Percentiles rank a stretch among this genome's conserved stretches.
Evolutionary conservation across 2,888 invertebrate genomes (phyloP).

Genomic region (Torymus texanus): DNA sequence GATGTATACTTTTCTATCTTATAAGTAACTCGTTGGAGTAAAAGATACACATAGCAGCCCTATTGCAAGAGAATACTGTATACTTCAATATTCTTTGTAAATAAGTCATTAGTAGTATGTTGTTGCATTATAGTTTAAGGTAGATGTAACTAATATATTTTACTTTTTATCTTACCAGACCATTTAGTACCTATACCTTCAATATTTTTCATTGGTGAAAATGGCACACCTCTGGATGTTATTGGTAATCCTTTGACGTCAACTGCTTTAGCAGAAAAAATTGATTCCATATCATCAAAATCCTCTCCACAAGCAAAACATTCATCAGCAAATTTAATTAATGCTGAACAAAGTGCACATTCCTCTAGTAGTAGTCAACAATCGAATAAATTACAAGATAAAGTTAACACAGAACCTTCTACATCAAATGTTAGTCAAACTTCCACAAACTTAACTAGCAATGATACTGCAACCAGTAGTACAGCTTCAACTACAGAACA

Average conservation of each 20-base stretch:
- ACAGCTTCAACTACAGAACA: conserved; percentile 22
- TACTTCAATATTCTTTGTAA: too few species aligned
- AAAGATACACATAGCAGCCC: too few species aligned
- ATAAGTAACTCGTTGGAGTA: too few species aligned
- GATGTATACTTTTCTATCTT: too few species aligned
- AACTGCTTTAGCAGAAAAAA: conserved; percentile 80
- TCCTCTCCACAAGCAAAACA: conserved; percentile 72
- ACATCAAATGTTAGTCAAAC: conserved; percentile 5
- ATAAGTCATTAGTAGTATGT: too few species aligned
- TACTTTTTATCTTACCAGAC: conserved; percentile 75
- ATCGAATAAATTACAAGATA: conserved; percentile 16
- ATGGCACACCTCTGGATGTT: conserved; percentile 88
- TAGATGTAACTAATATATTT: background rate
- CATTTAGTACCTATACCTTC: conserved; percentile 87
- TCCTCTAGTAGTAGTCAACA: conserved; percentile 36
- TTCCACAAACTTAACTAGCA: background rate
- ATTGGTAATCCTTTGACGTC: conserved; percentile 80
- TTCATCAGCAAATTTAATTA: conserved; percentile 63
- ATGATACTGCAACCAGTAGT: conserved; percentile 10
- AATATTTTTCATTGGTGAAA: conserved; percentile 89
- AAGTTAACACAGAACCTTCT: conserved; percentile 12
- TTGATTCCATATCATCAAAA: conserved; percentile 80
- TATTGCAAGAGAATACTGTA: too few species aligned
- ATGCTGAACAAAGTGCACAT: conserved; percentile 62
- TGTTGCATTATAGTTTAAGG: too few species aligned